phyloP scores from a whole-genome alignment of 2,797 vertebrate genomes.

The Gymnodraco acuticeps region DNA sequence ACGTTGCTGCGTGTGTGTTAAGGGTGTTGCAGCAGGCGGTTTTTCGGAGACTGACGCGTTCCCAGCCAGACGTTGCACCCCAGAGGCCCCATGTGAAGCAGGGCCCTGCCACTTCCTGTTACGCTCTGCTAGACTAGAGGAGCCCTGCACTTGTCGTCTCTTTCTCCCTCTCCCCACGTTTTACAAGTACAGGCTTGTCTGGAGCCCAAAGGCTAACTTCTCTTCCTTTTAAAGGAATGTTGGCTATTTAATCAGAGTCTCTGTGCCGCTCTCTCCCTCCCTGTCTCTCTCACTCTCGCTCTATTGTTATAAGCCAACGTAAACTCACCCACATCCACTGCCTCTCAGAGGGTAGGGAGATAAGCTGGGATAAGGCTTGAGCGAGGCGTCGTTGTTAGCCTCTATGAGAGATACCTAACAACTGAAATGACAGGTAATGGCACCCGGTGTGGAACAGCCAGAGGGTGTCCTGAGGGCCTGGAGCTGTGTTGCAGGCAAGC shows the following conservation, averaged over 20 bases:
- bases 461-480: constrained; percentile 64
- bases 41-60: constrained; percentile 56
- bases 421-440: constrained; percentile 67
- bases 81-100: constrained; percentile 75
- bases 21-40: constrained; percentile 50
- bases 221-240: constrained; percentile 84
- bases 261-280: constrained; percentile 45
- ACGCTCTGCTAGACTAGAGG: constrained; percentile 71
- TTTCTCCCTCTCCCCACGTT: constrained; percentile 31
- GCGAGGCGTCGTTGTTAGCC: constrained; percentile 28
- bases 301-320: constrained; percentile 56
- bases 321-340: constrained; percentile 54
- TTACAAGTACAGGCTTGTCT: constrained; percentile 80
- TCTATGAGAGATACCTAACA: constrained; percentile 44
- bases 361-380: constrained; percentile 31
- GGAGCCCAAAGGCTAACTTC: constrained; percentile 78
- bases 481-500: constrained; percentile 57
- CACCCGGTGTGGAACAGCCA: constrained; percentile 59
- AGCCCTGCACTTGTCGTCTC: constrained; percentile 74
- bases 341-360: constrained; percentile 31
- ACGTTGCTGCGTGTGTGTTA: constrained; percentile 5
- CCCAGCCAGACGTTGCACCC: constrained; percentile 62
- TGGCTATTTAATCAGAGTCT: constrained; percentile 71
- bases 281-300: constrained; percentile 15
- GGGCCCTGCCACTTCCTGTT: constrained; percentile 82